Percentiles rank a stretch among this genome's conserved stretches.
phyloP scores from a whole-genome alignment of 2,797 vertebrate species.

The Melanotaenia trifasciata region DNA sequence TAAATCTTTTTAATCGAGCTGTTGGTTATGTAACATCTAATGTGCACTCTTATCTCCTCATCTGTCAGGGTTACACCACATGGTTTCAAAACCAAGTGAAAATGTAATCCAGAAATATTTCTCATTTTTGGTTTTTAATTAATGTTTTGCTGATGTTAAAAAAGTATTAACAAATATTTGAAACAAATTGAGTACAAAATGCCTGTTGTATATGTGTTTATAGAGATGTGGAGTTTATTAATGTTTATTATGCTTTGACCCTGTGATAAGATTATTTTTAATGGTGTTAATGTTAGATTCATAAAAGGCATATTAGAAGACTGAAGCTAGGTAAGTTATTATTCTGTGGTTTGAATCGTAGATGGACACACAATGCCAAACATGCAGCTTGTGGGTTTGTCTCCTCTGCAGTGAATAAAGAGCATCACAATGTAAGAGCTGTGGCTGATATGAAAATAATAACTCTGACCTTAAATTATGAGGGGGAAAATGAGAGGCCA shows the following conservation, averaged over 20 bases:
- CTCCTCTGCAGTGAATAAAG: neutral
- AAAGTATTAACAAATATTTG: neutral
- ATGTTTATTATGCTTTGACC: neutral
- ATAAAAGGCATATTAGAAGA: neutral
- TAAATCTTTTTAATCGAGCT: constrained; percentile 5
- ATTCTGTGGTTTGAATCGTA: neutral
- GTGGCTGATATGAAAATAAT: neutral
- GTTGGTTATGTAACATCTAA: constrained; percentile 6
- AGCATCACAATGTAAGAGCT: neutral
- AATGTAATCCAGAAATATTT: constrained; percentile 4
- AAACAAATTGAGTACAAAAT: neutral
- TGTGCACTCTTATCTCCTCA: constrained; percentile 3
- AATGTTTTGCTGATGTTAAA: neutral
- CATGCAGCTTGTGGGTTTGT: neutral
- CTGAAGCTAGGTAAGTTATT: neutral
- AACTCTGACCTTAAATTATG: neutral
- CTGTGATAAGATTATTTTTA: neutral
- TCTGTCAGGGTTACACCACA: neutral
- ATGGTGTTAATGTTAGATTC: neutral
- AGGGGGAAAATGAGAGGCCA: neutral
- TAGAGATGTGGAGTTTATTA: neutral
- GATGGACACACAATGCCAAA: neutral
- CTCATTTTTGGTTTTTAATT: constrained; percentile 3
- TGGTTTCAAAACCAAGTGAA: neutral
- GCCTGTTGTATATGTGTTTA: neutral